Conservation (phyloP, 2,797 vertebrate genomes). For the Loriculus beryllinus region DNA sequence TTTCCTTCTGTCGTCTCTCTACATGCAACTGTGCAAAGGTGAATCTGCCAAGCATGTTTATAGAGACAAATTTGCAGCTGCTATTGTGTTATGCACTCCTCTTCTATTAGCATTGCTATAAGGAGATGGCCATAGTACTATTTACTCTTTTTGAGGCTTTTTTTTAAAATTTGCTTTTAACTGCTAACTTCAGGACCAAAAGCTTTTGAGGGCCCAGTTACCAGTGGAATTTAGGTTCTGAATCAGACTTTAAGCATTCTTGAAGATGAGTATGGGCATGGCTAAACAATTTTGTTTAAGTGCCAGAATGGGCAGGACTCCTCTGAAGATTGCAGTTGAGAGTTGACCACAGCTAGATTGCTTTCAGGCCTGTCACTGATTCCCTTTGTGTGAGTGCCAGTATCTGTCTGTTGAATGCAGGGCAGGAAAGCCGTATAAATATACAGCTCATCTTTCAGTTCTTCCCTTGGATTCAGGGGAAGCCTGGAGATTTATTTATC, state of each 20-base stretch:
- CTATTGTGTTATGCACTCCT: background rate
- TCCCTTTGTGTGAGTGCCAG: fast-evolving
- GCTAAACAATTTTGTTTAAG: background rate
- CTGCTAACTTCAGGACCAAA: background rate
- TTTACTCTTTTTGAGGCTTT: background rate
- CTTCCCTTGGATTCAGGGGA: background rate
- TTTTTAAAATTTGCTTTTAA: background rate
- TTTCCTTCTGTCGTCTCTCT: background rate
- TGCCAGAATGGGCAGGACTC: background rate
- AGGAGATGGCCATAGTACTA: background rate
- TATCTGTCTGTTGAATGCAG: background rate
- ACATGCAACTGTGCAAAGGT: background rate
- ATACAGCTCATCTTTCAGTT: background rate
- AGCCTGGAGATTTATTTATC: background rate
- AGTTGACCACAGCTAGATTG: background rate
- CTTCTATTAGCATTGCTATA: background rate
- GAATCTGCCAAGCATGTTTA: background rate
- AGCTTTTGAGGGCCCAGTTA: background rate
- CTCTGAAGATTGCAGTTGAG: background rate
- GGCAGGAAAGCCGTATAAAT: background rate
- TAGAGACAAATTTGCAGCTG: background rate
- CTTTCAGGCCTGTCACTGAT: background rate
- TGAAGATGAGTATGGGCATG: background rate
- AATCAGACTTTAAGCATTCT: background rate
- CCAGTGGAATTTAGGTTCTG: background rate